A percentile compares a stretch with the other conserved stretches of the same genome.
These are phyloP conservation scores for Clarias pachynema DNA, from an alignment of 2,797 vertebrate genomes.

Conservation along the genomic window DNA sequence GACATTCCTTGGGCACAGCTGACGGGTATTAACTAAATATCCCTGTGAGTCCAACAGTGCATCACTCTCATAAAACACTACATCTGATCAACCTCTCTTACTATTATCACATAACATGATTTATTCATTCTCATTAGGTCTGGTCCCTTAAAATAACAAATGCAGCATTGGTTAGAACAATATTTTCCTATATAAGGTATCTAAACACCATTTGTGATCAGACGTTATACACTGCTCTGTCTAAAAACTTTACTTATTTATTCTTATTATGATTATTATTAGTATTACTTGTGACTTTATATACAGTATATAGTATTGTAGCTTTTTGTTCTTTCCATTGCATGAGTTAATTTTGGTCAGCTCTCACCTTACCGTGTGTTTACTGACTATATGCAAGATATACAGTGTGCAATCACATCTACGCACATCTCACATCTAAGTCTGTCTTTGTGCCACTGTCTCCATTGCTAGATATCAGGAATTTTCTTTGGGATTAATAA, in stretches of 20 bases:
- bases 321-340: too few relatives aligned
- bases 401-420: too few relatives aligned
- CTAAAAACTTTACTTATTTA: not conserved
- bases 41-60: slow-evolving; percentile 56
- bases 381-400: too few relatives aligned
- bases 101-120: slow-evolving; percentile 29
- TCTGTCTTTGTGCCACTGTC: too few relatives aligned
- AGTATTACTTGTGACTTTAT: too few relatives aligned
- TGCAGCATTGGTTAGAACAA: not conserved
- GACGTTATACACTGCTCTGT: not conserved
- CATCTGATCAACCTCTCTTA: slow-evolving; percentile 36
- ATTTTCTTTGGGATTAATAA: too few relatives aligned
- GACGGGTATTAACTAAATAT: slow-evolving; percentile 66
- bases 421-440: too few relatives aligned
- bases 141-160: not conserved
- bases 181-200: not conserved
- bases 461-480: too few relatives aligned
- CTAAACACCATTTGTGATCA: not conserved
- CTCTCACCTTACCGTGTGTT: too few relatives aligned
- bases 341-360: too few relatives aligned
- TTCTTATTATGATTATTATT: not conserved
- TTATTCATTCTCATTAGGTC: not conserved
- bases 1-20: slow-evolving; percentile 65
- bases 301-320: too few relatives aligned
- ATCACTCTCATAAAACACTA: slow-evolving; percentile 58